Evolutionary conservation across 2,113 vertebrate genomes (phyloP).

Genomic region (Ranitomeya variabilis): DNA sequence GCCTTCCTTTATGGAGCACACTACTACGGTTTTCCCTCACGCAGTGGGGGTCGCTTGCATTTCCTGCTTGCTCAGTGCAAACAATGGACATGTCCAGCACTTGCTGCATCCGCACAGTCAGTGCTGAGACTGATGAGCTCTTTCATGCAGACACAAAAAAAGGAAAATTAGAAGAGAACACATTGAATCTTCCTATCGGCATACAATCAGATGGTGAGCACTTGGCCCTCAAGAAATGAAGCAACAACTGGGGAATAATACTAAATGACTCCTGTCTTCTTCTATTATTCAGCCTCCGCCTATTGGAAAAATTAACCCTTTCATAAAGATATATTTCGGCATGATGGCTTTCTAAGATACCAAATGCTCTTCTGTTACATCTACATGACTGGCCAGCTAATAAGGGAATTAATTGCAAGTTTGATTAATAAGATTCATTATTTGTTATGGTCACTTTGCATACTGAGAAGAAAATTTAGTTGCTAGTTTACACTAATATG

Average conservation of each 20-base stretch:
- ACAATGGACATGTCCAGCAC: slow-evolving; percentile 6
- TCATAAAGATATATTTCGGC: slow-evolving; percentile 8
- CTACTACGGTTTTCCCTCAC: not conserved
- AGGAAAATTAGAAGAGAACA: not conserved
- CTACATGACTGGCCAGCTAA: not conserved
- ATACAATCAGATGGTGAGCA: slow-evolving; percentile 22
- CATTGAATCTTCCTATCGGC: not conserved
- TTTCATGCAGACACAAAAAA: not conserved
- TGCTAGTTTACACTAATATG: not conserved
- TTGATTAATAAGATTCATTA: not conserved
- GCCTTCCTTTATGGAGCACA: not conserved
- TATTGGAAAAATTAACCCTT: slow-evolving; percentile 12
- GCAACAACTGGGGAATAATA: not conserved
- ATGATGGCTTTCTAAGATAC: not conserved
- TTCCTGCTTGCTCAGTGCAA: not conserved
- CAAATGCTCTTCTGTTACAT: not conserved
- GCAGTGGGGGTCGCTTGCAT: slow-evolving; percentile 5
- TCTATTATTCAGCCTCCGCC: not conserved
- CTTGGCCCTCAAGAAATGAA: not conserved
- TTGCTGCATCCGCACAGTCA: not conserved
- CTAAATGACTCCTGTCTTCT: slow-evolving; percentile 3
- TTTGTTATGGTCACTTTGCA: not conserved
- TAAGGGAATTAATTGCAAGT: not conserved
- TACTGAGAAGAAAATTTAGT: not conserved
- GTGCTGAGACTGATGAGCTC: not conserved